These are phyloP conservation scores for Coelinius sp. DNA, from an alignment of 2,888 invertebrate species.

Conservation along the genomic window DNA sequence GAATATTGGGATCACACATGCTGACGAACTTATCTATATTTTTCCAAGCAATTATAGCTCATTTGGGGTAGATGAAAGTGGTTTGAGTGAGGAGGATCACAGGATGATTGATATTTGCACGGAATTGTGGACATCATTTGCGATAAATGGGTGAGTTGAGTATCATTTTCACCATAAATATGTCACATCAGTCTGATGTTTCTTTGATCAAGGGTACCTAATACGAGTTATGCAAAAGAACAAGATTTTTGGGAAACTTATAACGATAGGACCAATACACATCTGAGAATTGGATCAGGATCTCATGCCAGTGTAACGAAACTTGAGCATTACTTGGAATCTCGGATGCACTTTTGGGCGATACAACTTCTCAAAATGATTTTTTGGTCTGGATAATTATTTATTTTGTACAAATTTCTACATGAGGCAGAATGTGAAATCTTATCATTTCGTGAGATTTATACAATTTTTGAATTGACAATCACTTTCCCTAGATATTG, in stretches of 20 bases:
- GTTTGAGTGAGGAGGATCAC: constrained; percentile 52
- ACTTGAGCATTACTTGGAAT: constrained; percentile 25
- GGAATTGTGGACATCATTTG: constrained; percentile 70
- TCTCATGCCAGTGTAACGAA: constrained; percentile 26
- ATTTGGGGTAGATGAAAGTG: constrained; percentile 29
- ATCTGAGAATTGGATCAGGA: constrained; percentile 48
- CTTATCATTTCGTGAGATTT: no score
- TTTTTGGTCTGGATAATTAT: constrained; percentile 13
- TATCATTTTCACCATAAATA: not conserved
- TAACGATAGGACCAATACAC: constrained; percentile 26
- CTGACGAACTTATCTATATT: constrained; percentile 72
- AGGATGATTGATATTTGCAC: constrained; percentile 64
- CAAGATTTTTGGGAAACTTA: constrained; percentile 48
- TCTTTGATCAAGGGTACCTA: constrained; percentile 37
- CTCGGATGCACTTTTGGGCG: constrained; percentile 50
- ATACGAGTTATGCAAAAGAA: constrained; percentile 27
- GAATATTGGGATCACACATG: constrained; percentile 68
- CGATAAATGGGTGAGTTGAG: constrained; percentile 47
- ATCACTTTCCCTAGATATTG: not conserved
- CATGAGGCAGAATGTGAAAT: no score
- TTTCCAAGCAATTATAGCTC: constrained; percentile 57
- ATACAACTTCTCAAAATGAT: constrained; percentile 38
- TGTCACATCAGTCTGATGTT: not conserved
- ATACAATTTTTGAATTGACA: no score
- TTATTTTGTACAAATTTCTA: no score